Evolutionary conservation across 2,888 invertebrate genomes (phyloP), one percentile per base, ranked within the genome.

Genomic region (Drosophila infuscata): DNA sequence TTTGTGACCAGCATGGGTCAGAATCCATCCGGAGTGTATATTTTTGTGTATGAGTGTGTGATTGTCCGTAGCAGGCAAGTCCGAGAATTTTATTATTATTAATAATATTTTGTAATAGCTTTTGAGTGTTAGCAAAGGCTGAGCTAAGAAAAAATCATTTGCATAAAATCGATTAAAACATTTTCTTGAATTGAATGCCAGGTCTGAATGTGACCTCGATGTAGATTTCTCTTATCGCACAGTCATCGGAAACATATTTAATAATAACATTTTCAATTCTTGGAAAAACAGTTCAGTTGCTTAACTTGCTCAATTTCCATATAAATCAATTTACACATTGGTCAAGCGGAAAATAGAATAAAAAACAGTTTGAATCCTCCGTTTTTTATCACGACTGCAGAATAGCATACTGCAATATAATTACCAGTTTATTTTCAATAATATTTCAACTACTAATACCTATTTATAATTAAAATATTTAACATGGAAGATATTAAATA

Each of bases 51-150:
- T 30, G n/a, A 29, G 32, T 15, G 29, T 32, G 8, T 29, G 32
- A 25, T 25, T 35, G 58, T 51, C 4, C 52, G 53, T 61, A 58
- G 59, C 63, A 58, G 60, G 69, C 20, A 58, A 66, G 76, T 72
- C 59, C 70, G 54, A 66, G 69, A 49, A 67, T 77, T 68, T 79
- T 77, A 70, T 85, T 86, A 80, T 85, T 88, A 83, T 83, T 88
- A 83, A 83, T 89, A 85, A 82, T 89, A 85, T 90, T 84, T 88
- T 85, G 90, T 89, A 89, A 89, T 89, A 90, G 90, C 67, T 82
- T 87, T 88, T 67, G 75, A 89, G 88, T 89, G 88, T 77, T 82
- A 82, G 75, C 72, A 57, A 63, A 69, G 59, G 56, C 41, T 30
- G 2, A 33, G 59, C 52, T 71, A 67, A 74, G 79, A 89, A 79